Evolutionary conservation across 2,888 invertebrate genomes (phyloP), one percentile per base, ranked within the genome.

Genomic region (Pteria penguin): DNA sequence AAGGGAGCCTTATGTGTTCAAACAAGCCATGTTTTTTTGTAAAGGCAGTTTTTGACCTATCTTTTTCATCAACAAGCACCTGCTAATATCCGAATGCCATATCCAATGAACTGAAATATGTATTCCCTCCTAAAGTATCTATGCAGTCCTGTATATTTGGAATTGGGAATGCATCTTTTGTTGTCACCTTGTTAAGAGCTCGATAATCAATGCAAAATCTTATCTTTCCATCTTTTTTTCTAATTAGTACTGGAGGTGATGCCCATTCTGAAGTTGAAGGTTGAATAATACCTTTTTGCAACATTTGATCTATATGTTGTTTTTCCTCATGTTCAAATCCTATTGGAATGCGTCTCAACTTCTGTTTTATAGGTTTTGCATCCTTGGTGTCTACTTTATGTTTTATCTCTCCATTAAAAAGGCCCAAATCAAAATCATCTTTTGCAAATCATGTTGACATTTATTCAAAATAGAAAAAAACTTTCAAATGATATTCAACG

Each of bases 301-400:
- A n/a, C 75, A 79, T 75, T 61, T 69, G 33, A 5, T 61, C 22
- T 11, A 80, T 14, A 31, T 76, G 71, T 57, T 61, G 22, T 26
- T 69, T 57, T 45, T 71, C 74, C 52, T 79, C 78, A 2, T 61
- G 11, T 57, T 80, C 73, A 60, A 79, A 79, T 5, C 76, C 70
- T 11, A 74, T 18, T 18, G 81, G 78, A 3, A 72, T 74, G 33
- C 78, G 32, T 26, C 67, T 33, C 27, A 76, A 29, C 27, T 31
- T 65, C 33, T 67, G 73, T 63, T 67, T 63, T 24, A 76, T 62
- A 14, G 75, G 81, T 63, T 32, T 74, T 3, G 74, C 72, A 27
- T 69, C 45, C 2, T 72, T 65, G 11, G 75, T 79, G 33, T 79
- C 72, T 18, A 81, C 79, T 11, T 26, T 27, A 31, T 81, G 81